Base-by-base conservation (phyloP, 2,113 vertebrate genomes). In the Trinectes maculatus region DNA sequence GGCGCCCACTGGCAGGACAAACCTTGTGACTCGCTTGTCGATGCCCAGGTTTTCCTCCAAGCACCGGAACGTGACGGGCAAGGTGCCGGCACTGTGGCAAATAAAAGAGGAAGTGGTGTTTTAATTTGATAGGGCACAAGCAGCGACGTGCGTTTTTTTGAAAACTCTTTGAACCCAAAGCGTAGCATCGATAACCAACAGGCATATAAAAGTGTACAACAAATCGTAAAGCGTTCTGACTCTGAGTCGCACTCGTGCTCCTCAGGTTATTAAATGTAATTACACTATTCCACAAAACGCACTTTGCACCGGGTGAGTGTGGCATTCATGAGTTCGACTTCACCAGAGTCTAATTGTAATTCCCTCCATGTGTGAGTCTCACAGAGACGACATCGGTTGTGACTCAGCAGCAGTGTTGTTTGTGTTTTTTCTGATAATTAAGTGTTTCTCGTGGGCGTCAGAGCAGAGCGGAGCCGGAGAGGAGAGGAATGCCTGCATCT, bases 1-100 rank as follows among this genome's bases (percentile, higher is more conserved):
- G 42, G 98, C 98, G 22, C 98, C 98, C 11, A 99, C 98, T 0
- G 98, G 98, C 66, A 99, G 96, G 55, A 99, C 98, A 1, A 99
- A 99, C 22, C 98, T 93, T 0, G 97, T 99, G 16, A 99, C 97
- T 12, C 98, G 94, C 70, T 98, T 99, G 86, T 99, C 98, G 54
- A 99, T 99, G 43, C 95, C 95, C 4, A 99, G 85, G 71, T 99
- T 99, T 65, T 99, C 96, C 86, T 99, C 98, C 55, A 99, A 89
- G 80, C 98, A 99, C 29, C 97, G 94, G 87, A 99, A 99, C 0
- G 98, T 99, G 63, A 99, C 98, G 0, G 98, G 98, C 61, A 99
- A 84, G 4, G 98, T 99, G 22, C 98, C 98, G 46, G 98, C 97
- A 79, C 98, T 99, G 54, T 18, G 12, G 29, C 19, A 31, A 71